Base-by-base conservation (phyloP, 92 coral and sea anemone genomes). In the Micromussa lordhowensis region DNA sequence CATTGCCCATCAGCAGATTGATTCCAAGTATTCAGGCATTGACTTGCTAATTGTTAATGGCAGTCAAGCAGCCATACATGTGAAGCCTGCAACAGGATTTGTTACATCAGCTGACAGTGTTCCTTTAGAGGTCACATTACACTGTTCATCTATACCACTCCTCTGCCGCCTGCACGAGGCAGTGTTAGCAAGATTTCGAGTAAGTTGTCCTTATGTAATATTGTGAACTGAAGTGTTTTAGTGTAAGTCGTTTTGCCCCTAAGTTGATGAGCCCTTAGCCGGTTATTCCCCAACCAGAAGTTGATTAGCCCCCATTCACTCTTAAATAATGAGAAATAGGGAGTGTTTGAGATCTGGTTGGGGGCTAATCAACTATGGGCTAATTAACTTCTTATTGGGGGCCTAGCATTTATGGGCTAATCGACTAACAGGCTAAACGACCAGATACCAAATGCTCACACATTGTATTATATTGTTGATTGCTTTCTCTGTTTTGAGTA, bases 161-260 rank as follows among this genome's bases (percentile, higher is more conserved):
- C 82, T 87, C 21, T 79, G 90, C 58, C 79, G 58, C 81, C 71
- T 87, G 36, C 90, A 87, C 35, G 90, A 79, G 49, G 86, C 90
- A 19, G 86, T 87, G 24, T 72, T 80, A 28, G 71, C 71, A 44
- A 80, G 90, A 57, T 35, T 87, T 31, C 57, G 55, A 29, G 90
- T 87, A 78, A 80, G 79, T 8, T 30, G 10, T 5, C 38, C 38
- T 36, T 36, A 36, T n/a, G n/a, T 5, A 36, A 36, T 5, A 36
- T 36, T 36, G 9, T 13, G 13, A 44, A 9, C 51, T 44, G 13
- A 44, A 44, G 51, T 44, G 11, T 13, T 44, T 13, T 1, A 44
- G 10, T 44, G 51, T 44, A 44, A 44, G 8, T 44, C 12, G 51
- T 44, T 44, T 44, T 8, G 13, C 51, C 51, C 9, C 51, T 13